Base-by-base conservation (phyloP, 2,888 invertebrate genomes). In the Cephus pulcher region DNA sequence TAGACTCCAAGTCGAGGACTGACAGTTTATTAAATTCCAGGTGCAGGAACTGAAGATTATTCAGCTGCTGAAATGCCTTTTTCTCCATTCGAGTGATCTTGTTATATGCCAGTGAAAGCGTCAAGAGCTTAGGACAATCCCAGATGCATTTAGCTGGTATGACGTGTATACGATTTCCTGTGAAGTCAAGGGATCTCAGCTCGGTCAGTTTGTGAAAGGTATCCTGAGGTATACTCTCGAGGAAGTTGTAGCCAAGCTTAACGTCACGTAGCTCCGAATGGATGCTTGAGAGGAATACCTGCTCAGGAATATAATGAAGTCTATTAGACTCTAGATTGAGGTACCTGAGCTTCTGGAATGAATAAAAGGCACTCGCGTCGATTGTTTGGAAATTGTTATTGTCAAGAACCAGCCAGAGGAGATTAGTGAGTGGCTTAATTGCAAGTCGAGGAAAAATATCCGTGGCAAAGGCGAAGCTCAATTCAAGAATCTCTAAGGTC, bases 321-420 rank as follows among this genome's bases (percentile, higher is more conserved):
- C 96, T 94, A 92, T 98, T 98, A 77, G 96, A 97, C 88, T 97
- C 97, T 87, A 98, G 92, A 91, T 97, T 97, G 79, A 97, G 93
- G 92, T 97, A 97, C 88, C 95, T 95, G 11, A 97, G 89, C 87
- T 95, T 94, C 11, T 93, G 93, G 90, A 96, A 94, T 75, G 94
- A 93, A 80, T 94, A 94, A 70, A 97, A 93, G 11, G 96, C 95
- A n/a, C 95, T 94, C 71, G 95, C 93, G 77, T 95, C 94, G 30
- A 97, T 93, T 23, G 94, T 93, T 89, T 96, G 95, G 85, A 97
- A 95, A 89, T 97, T 96, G 88, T 98, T 98, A 92, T 97, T 97
- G 91, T 98, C 97, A 87, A 97, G 92, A 0, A 97, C 96, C 80
- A 98, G 92, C 96, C 97, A 97, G 88, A 95, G 95, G 12, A 98